Base-by-base conservation (phyloP, 2,888 invertebrate genomes). In the Cephus rjabovi region DNA sequence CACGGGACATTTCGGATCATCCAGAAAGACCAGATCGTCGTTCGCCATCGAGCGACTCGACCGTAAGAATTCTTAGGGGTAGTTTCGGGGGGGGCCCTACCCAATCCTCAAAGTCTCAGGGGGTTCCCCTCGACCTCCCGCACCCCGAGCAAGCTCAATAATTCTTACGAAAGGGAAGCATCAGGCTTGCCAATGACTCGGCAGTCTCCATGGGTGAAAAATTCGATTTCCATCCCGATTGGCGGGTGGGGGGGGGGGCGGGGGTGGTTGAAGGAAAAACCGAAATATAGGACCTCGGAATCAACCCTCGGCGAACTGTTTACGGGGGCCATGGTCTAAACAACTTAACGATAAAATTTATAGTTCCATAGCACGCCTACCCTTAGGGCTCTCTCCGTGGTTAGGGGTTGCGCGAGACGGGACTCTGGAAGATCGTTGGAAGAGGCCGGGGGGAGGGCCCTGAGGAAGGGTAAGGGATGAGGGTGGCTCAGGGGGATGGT, bases 341-440 rank as follows among this genome's bases (percentile, higher is more conserved):
- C 91, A 91, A 91, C 91, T 91, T 91, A 91, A 90, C 90, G 91
- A 90, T 87, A 89, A 91, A 91, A 91, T 91, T 91, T 91, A 91
- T 91, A 90, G 91, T 89, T 89, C 87, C 85, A 86, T 83, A 90
- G 87, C 89, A 90, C 89, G 91, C 90, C 91, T 87, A 89, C 88
- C 89, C 82, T 79, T 79, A 75, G 77, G 80, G 68, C 74, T 40
- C 79, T 70, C 56, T 68, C 80, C 69, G 73, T 70, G 69, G 78
- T 74, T 79, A 77, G 37, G 74, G 56, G 30, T 69, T 69, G 34
- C 70, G 34, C 35, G 73, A 34, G 68, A 56, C 34, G 74, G 56
- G 34, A 76, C 40, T 69, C 69, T 35, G 70, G 30, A 76, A 74
- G 75, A 33, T 69, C 74, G 35, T 40, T 34, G 31, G 30, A n/a